Conservation (phyloP, 2,797 vertebrate species). For the Anguilla megastoma region DNA sequence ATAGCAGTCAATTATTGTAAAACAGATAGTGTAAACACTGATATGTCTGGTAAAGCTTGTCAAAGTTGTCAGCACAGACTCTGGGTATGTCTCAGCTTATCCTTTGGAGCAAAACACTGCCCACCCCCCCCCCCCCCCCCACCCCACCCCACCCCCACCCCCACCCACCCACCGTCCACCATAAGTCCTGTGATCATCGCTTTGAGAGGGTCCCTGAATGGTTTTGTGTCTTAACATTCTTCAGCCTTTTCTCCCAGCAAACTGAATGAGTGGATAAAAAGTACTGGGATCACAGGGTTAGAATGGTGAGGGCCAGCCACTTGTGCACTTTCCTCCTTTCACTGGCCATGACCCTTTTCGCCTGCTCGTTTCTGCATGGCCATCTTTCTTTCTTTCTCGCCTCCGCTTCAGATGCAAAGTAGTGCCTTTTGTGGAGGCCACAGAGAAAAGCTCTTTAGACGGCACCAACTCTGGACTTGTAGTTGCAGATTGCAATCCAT, state of each 20-base stretch:
- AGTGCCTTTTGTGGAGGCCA: constrained; percentile 26
- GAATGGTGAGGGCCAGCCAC: constrained; percentile 12
- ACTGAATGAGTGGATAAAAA: constrained; percentile 27
- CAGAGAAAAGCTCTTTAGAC: constrained; percentile 17
- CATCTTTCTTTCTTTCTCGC: constrained; percentile 31
- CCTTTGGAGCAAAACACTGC: neutral
- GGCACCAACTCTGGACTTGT: constrained; percentile 28
- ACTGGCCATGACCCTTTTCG: constrained; percentile 42
- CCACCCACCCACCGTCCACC: neutral
- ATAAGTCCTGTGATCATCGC: neutral
- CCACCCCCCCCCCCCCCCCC: neutral
- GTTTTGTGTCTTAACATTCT: constrained; percentile 25
- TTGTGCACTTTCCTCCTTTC: constrained; percentile 23
- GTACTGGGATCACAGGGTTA: constrained; percentile 22
- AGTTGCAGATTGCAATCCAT: constrained; percentile 35
- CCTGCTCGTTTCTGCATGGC: constrained; percentile 35
- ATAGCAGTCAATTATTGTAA: neutral
- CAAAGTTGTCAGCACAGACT: neutral
- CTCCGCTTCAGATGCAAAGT: constrained; percentile 32
- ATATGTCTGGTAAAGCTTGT: neutral
- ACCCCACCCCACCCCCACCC: neutral
- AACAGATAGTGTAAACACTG: neutral
- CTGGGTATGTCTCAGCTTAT: neutral
- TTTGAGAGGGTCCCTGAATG: constrained; percentile 1
- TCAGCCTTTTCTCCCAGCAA: constrained; percentile 20